Conservation (phyloP, 2,113 vertebrate species). For the Serilophus lunatus region DNA sequence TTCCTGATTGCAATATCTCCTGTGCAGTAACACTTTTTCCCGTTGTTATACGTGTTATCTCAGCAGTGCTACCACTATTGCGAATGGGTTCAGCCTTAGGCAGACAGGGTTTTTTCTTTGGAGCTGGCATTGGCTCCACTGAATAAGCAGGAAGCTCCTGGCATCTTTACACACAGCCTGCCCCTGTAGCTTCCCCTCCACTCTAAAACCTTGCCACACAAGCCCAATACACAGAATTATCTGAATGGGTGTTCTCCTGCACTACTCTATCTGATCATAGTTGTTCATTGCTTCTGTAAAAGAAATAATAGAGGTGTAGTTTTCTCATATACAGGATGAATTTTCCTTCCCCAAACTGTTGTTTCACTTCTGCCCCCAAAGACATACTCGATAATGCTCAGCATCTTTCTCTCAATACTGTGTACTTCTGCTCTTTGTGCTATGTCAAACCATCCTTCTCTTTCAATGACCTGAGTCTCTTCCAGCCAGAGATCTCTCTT, state of each 20-base stretch:
- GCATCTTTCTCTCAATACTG: neutral
- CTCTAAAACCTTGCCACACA: neutral
- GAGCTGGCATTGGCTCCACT: neutral
- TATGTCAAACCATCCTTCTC: neutral
- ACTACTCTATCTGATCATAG: neutral
- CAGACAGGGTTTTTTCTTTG: neutral
- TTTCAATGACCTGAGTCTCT: neutral
- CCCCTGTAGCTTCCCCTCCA: no score
- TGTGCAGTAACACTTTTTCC: neutral
- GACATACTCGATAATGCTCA: neutral
- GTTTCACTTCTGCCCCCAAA: neutral
- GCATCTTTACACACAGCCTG: neutral
- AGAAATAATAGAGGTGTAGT: neutral
- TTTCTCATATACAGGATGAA: neutral
- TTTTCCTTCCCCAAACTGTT: neutral
- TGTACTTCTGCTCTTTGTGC: neutral
- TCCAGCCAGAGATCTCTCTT: neutral
- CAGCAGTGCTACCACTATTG: rapidly evolving
- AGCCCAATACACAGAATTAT: neutral
- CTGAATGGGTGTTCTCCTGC: neutral
- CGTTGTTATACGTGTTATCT: neutral
- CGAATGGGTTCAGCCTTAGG: neutral
- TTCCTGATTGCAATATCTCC: neutral
- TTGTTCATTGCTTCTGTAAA: neutral
- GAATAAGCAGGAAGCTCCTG: neutral